A percentile compares a stretch with the other conserved stretches of the same genome.
Conservation (phyloP, 2,797 vertebrate species). For the Varecia variegata region DNA sequence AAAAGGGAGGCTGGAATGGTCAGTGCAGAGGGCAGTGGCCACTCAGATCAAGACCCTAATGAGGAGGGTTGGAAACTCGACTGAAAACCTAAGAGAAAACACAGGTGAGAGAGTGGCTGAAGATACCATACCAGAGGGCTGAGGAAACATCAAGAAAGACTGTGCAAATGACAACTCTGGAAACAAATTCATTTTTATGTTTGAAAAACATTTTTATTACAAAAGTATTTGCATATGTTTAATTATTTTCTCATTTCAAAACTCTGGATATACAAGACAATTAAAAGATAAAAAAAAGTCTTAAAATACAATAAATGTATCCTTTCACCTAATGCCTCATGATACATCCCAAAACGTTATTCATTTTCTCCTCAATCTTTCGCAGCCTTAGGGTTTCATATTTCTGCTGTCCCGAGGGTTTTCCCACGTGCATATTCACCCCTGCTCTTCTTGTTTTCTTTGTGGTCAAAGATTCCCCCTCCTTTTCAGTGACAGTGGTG, state of each 20-base stretch:
- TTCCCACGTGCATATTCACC: neutral
- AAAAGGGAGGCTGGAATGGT: neutral
- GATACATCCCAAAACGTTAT: neutral
- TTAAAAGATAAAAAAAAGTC: neutral
- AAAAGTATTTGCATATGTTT: neutral
- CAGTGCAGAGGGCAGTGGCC: neutral
- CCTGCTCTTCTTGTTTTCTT: neutral
- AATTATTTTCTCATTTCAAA: neutral
- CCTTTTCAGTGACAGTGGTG: neutral
- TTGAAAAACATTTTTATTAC: conserved; percentile 16
- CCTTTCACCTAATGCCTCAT: neutral
- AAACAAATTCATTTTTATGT: neutral
- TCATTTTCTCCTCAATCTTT: neutral
- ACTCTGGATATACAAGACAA: neutral
- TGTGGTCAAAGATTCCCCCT: neutral
- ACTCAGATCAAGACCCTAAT: neutral
- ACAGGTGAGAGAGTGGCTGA: neutral
- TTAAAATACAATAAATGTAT: neutral
- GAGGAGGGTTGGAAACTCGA: fast-evolving
- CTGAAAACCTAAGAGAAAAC: neutral
- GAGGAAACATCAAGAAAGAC: neutral
- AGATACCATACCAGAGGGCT: neutral
- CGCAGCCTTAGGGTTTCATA: neutral
- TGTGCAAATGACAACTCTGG: neutral
- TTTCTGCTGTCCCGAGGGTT: neutral